Conservation (phyloP, 1,140 invertebrate genomes). For the Metopolophium dirhodum region DNA sequence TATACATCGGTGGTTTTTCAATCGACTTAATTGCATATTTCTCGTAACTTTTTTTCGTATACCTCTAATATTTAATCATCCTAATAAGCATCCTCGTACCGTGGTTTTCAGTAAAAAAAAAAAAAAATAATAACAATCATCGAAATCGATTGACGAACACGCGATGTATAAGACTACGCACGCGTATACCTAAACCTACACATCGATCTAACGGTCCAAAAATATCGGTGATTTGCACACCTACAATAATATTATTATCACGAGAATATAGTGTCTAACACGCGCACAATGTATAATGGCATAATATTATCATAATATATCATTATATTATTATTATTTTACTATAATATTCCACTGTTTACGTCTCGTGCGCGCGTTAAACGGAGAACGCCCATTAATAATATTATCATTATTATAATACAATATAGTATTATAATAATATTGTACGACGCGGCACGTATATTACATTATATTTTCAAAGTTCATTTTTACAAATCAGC, state of each 20-base stretch:
- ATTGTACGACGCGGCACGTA: neutral
- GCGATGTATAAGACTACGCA: neutral
- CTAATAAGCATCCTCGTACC: neutral
- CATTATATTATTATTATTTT: conserved; percentile 6
- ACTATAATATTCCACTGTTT: neutral
- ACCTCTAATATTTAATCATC: neutral
- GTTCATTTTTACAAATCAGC: conserved; percentile 5
- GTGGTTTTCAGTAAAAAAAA: neutral
- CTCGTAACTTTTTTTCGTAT: neutral
- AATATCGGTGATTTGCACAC: neutral
- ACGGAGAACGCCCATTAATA: neutral
- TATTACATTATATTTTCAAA: neutral
- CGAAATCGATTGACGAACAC: neutral
- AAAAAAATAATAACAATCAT: neutral
- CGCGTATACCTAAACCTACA: neutral
- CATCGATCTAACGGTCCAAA: neutral
- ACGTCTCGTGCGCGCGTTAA: neutral
- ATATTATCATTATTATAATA: neutral
- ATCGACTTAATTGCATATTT: neutral
- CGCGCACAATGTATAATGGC: neutral
- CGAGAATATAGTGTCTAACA: neutral
- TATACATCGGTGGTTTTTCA: neutral
- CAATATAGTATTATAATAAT: neutral
- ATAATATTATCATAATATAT: neutral
- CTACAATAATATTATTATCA: neutral